Base-by-base conservation (phyloP, 2,797 vertebrate species). In the Perodicticus potto region DNA sequence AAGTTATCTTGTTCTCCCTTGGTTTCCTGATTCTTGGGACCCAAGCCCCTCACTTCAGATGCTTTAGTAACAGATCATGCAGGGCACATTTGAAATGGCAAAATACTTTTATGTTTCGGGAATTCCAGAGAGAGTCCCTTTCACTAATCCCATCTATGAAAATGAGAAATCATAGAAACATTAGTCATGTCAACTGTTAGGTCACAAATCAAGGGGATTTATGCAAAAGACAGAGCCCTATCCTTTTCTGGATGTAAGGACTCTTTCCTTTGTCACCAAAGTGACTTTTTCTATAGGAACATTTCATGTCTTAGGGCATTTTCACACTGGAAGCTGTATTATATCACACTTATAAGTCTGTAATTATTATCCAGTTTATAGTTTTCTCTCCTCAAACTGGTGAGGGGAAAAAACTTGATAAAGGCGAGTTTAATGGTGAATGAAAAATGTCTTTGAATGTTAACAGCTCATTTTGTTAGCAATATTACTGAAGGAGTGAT, bases 31-130 rank as follows among this genome's bases (percentile, higher is more conserved):
- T 84, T 83, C 59, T 70, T 49, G 69, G 84, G 65, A 76, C 17
- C 45, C 61, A 74, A 23, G 22, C 34, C 87, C 34, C 69, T 90
- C 32, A 83, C 25, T 67, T 81, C 59, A 81, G 37, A 63, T 23
- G 67, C 87, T 96, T 93, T 93, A 65, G 83, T 83, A 88, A 84
- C 29, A 85, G 92, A 40, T 53, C 91, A 59, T 49, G 3, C 53
- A 55, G 37, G 53, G 76, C 37, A 34, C 74, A 77, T 88, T 91
- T 88, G 40, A 81, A 95, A 84, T 61, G 40, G 61, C 63, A 70
- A 92, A 16, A 87, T 72, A 63, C 78, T 80, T 94, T 81, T 92
- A 92, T 88, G 53, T 91, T 61, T 94, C 95, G 45, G 74, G 27
- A 80, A 90, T 88, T 95, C 61, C 82, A 96, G 61, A 57, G 40